These are phyloP conservation scores for Pantherophis vulpinus DNA, from an alignment of 2,797 vertebrate genomes.

Conservation along the genomic window DNA sequence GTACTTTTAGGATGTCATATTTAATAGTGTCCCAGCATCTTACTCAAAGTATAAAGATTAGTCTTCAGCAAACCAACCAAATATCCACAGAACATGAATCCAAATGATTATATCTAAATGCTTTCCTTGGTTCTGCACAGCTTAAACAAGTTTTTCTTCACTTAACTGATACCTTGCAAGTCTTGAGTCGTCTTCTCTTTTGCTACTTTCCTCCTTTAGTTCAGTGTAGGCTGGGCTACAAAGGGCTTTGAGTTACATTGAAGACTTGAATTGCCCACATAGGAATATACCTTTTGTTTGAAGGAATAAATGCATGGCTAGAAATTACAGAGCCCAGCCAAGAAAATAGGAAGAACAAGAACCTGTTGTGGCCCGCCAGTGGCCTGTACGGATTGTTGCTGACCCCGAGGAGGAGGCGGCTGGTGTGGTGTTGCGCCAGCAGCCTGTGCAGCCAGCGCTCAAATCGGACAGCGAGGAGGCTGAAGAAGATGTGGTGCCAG, in stretches of 20 bases:
- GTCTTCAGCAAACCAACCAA: constrained; percentile 4
- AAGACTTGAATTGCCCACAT: constrained; percentile 10
- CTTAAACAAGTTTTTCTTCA: not conserved
- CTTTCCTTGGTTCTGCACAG: not conserved
- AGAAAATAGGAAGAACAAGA: not conserved
- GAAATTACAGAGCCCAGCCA: not conserved
- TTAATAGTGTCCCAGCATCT: not conserved
- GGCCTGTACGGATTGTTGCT: too few relatives aligned
- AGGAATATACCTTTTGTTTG: not conserved
- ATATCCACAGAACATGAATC: constrained; percentile 7
- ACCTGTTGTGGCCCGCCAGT: too few relatives aligned
- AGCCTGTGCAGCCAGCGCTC: too few relatives aligned
- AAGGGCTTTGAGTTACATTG: constrained; percentile 1
- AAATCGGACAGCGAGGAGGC: too few relatives aligned
- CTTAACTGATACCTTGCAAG: constrained; percentile 11
- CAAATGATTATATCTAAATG: constrained; percentile 9
- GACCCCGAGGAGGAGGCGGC: too few relatives aligned
- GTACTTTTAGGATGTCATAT: constrained; percentile 3
- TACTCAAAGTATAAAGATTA: not conserved
- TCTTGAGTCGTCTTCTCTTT: not conserved
- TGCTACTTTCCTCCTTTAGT: not conserved
- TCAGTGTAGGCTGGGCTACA: not conserved
- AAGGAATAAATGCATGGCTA: not conserved
- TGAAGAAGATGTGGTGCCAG: too few relatives aligned
- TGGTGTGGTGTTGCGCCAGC: too few relatives aligned